A percentile compares a stretch with the other conserved stretches of the same genome.
Evolutionary conservation across 2,113 vertebrate genomes (phyloP).

Genomic region (Xiphophorus hellerii): DNA sequence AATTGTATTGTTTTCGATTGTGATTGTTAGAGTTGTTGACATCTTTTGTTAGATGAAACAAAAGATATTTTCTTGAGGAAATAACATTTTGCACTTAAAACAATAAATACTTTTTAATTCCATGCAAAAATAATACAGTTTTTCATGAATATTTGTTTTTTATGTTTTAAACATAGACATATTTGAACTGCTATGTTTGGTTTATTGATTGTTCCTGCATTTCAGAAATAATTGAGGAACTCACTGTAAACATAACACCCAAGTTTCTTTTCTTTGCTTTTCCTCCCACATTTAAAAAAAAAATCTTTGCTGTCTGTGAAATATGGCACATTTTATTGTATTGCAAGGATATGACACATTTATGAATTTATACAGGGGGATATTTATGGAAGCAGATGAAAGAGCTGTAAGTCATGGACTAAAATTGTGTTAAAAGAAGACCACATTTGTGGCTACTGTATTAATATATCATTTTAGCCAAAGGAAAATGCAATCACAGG

Average conservation of each 20-base stretch:
- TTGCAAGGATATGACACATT: conserved; percentile 79
- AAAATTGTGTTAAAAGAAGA: conserved; percentile 78
- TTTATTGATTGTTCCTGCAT: conserved; percentile 18
- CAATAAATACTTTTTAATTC: neutral
- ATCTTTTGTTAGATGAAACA: neutral
- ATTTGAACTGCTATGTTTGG: neutral
- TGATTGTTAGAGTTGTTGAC: neutral
- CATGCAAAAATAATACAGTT: neutral
- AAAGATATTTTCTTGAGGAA: neutral
- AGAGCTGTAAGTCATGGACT: conserved; percentile 76
- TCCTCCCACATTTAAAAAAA: neutral
- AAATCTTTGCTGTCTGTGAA: conserved; percentile 68
- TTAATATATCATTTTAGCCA: conserved; percentile 81
- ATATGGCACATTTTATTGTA: conserved; percentile 81
- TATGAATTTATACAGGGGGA: conserved; percentile 79
- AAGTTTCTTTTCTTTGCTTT: conserved; percentile 24
- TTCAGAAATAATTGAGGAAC: conserved; percentile 24
- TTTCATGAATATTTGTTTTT: conserved; percentile 3
- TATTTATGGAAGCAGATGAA: conserved; percentile 83
- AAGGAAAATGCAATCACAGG: conserved; percentile 77
- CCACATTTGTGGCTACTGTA: conserved; percentile 78
- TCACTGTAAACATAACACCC: conserved; percentile 13
- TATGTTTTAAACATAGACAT: neutral
- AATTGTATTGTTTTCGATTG: neutral
- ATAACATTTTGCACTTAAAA: conserved; percentile 3